Evolutionary conservation across 2,888 invertebrate species (phyloP), one percentile per base, ranked within the genome.

Genomic region (Lepidocyrtoides sp.): DNA sequence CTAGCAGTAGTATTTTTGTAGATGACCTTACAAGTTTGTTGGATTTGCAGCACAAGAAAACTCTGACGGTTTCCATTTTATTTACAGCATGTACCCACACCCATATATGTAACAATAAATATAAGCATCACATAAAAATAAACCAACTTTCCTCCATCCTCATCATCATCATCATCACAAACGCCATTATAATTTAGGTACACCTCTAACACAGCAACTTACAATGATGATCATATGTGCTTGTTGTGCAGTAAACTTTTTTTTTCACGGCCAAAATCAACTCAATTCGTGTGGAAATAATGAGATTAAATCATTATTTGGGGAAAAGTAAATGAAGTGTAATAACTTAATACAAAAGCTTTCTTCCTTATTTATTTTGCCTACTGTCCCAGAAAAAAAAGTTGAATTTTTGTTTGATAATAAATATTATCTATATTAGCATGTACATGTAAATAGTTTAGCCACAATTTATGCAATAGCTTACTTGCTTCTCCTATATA

Each of bases 211-310:
- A n/a, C n/a, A n/a, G n/a, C n/a, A 7, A 36, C 3, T 36, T 36
- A 7, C 36, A 2, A 36, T 36, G 36, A 36, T 36, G 36, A 36
- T 54, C 1, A 17, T 17, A 20, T 48, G 2, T 57, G 57, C n/a
- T 14, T 57, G 23, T n/a, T 48, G 44, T 26, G 14, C 4, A 63
- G 63, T 32, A 63, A 63, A 63, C 20, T 23, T 57, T 63, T 29
- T 63, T 32, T 63, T 29, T 63, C 63, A 63, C 63, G 63, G 63
- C 23, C 63, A 63, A 63, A 8, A 63, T 32, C 63, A 63, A 63
- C 63, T 32, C n/a, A 2, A 63, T 17, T 32, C 32, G 29, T 10
- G 63, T 63, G n/a, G 3, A n/a, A 63, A 63, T 63, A 29, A 32
- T n/a, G 63, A 63, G 63, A 63, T 63, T 63, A 63, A 14, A 63